Conservation (phyloP, 2,888 invertebrate species). For the Microdon myrmicae region DNA sequence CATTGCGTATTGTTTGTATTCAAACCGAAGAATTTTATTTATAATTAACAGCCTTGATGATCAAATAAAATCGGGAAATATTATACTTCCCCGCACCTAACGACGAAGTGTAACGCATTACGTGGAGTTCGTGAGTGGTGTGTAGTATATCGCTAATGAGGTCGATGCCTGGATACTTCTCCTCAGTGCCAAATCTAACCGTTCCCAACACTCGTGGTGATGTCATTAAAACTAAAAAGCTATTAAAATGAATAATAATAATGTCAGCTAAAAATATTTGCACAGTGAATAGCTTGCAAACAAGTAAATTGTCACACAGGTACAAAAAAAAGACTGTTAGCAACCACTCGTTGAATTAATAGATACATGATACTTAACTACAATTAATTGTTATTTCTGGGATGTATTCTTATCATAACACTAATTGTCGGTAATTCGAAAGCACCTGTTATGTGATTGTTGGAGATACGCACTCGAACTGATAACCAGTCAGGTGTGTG, state of each 20-base stretch:
- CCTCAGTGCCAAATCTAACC: slow-evolving; percentile 12
- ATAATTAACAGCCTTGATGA: slow-evolving; percentile 16
- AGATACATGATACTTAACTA: too few species aligned
- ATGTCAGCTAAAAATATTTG: slow-evolving; percentile 30
- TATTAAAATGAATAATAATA: slow-evolving; percentile 6
- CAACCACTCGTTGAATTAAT: too few species aligned
- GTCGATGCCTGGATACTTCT: slow-evolving; percentile 36
- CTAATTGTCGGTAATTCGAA: too few species aligned
- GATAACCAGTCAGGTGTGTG: slow-evolving; percentile 23
- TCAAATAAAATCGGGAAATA: slow-evolving; percentile 8
- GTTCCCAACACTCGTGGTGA: slow-evolving; percentile 29
- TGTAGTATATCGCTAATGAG: slow-evolving; percentile 14
- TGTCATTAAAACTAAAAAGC: slow-evolving; percentile 28
- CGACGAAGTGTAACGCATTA: background rate
- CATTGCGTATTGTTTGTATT: slow-evolving; percentile 5
- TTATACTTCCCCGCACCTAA: background rate
- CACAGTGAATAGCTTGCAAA: too few species aligned
- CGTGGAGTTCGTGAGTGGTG: too few species aligned
- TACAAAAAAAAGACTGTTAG: too few species aligned
- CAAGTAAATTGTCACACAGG: too few species aligned
- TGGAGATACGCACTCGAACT: background rate
- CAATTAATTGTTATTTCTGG: too few species aligned
- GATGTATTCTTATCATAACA: too few species aligned
- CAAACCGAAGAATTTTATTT: slow-evolving; percentile 7
- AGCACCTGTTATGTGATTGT: too few species aligned